A percentile compares a stretch with the other conserved stretches of the same genome.
Evolutionary conservation across 2,113 vertebrate species (phyloP).

Genomic region (Alexandromys fortis): DNA sequence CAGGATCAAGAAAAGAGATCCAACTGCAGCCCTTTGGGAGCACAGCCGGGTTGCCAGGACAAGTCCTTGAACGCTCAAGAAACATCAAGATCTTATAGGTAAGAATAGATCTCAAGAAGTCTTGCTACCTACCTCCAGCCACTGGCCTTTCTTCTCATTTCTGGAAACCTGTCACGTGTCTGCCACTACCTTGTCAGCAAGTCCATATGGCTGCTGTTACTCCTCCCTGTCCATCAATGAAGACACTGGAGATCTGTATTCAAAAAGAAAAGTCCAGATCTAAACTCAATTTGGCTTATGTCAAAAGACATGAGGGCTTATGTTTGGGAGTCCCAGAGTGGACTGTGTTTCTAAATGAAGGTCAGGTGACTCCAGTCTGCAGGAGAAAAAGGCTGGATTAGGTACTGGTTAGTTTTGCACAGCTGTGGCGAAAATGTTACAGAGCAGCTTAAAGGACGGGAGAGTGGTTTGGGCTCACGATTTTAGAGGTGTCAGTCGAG

Average conservation of each 20-base stretch:
- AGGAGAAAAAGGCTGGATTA: background rate
- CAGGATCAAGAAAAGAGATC: background rate
- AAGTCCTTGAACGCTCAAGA: background rate
- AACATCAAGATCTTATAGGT: background rate
- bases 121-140: background rate
- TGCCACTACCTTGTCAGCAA: background rate
- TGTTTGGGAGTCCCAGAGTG: background rate
- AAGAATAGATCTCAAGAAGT: background rate
- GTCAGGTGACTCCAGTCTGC: too few relatives aligned
- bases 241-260: background rate
- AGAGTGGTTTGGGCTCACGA: background rate
- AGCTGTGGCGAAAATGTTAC: background rate
- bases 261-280: background rate
- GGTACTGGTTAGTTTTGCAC: background rate
- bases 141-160: background rate
- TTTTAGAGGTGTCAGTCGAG: background rate
- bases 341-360: background rate
- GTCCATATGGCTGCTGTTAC: background rate
- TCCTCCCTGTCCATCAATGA: background rate
- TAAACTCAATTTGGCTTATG: background rate
- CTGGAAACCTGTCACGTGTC: background rate
- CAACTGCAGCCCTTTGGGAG: too few relatives aligned
- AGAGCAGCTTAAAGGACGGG: background rate
- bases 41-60: background rate
- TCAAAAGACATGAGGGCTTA: background rate